Base-by-base conservation (phyloP, 2,113 vertebrate genomes). In the Larimichthys polyactis region DNA sequence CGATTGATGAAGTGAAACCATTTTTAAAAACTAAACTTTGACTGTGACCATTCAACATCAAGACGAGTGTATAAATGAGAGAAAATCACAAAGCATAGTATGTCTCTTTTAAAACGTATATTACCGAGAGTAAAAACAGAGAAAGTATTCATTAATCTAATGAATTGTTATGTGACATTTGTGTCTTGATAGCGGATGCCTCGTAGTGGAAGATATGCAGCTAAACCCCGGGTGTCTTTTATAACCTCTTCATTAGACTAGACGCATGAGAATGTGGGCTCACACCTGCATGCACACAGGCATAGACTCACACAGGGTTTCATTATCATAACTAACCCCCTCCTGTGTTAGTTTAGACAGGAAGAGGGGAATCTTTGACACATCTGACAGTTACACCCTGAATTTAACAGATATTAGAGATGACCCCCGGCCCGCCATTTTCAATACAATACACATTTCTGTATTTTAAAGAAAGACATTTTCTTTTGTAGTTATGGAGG, bases 391-490 rank as follows among this genome's bases (percentile, higher is more conserved):
- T 85, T 83, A 58, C 81, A 88, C 89, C 79, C 79, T 63, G 78
- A 89, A 86, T 87, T 89, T 81, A 91, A 91, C 91, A 95, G 94
- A 94, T 95, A 96, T 95, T 95, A 95, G 95, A 96, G 95, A 95
- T 97, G 96, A 97, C 96, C 96, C 97, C 96, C 92, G 29, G 76
- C 81, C 94, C 91, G 94, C 87, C 74, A 81, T 85, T 52, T 67
- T 95, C 95, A 96, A 96, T 96, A 94, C 12, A 14, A 79, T 44
- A 57, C 67, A 75, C 76, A 65, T 85, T 84, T 88, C 76, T 63
- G 63, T 71, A 84, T 86, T 92, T 87, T 84, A 75, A 83, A 66
- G 77, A 49, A 76, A 65, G 58, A 51, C 43, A 52, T 12, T 66
- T 73, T 81, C 84, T 87, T 91, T 88, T 92, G 90, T 85, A 83